Conservation (phyloP, 2,888 invertebrate species). For the Oeneis ivallda region DNA sequence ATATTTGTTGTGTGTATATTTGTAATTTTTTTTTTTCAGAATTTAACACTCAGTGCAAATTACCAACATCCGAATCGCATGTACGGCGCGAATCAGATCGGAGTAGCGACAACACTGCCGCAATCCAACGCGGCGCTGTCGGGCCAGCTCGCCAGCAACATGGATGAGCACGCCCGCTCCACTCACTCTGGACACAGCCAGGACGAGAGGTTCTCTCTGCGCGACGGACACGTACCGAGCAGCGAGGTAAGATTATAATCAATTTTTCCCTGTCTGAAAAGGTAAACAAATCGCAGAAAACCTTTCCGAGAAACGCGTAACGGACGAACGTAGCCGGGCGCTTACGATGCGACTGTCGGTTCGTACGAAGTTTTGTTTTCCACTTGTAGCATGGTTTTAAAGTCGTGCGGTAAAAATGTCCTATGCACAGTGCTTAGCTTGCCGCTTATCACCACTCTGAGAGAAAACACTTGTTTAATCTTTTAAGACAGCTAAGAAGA, state of each 20-base stretch:
- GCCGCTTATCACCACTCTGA: no score
- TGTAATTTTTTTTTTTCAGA: conserved; percentile 50
- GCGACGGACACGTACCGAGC: conserved; percentile 50
- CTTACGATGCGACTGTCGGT: no score
- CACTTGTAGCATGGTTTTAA: no score
- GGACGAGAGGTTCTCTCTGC: conserved; percentile 58
- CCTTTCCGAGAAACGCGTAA: no score
- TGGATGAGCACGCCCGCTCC: conserved; percentile 55
- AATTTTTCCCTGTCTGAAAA: no score
- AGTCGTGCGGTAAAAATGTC: no score
- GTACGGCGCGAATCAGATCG: conserved; percentile 75
- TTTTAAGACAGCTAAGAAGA: no score
- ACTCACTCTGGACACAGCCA: conserved; percentile 58
- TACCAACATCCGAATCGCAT: conserved; percentile 65
- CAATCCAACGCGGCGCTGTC: conserved; percentile 60
- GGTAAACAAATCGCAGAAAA: no score
- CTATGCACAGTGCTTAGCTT: no score
- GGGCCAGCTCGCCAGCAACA: conserved; percentile 51
- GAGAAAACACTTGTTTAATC: no score
- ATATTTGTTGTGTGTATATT: neutral
- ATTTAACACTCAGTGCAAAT: conserved; percentile 58
- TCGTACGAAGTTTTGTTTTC: no score
- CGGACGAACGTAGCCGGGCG: no score
- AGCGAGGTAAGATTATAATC: conserved; percentile 39
- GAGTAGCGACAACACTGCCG: conserved; percentile 74